Evolutionary conservation across 1,140 invertebrate species (phyloP).

Genomic region (Brachionus plicatilis): DNA sequence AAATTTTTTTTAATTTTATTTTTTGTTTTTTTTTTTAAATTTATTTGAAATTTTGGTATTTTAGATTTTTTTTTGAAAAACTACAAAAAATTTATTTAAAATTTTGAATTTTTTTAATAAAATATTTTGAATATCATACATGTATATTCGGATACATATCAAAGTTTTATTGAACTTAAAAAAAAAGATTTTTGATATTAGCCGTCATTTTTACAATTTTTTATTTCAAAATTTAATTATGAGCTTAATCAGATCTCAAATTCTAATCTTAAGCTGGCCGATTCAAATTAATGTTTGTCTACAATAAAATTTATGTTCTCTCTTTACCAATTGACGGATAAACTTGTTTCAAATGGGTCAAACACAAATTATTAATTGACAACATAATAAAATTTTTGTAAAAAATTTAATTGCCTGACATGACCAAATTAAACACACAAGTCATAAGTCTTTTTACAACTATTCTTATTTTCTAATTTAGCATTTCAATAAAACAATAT

Average conservation of each 20-base stretch:
- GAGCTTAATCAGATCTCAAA: background rate
- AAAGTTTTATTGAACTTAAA: no score
- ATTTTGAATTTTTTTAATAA: no score
- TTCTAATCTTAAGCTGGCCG: background rate
- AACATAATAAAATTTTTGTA: background rate
- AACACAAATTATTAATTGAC: background rate
- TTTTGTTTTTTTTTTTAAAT: no score
- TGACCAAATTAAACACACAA: background rate
- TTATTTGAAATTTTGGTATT: no score
- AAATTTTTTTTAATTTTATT: no score
- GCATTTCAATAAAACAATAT: background rate
- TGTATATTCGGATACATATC: no score
- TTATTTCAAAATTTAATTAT: background rate
- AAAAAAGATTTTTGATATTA: no score
- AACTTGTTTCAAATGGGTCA: background rate
- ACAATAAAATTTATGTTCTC: background rate
- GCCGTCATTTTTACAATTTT: no score
- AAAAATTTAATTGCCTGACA: background rate
- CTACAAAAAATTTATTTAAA: no score
- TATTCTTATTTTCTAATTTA: background rate
- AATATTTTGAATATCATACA: no score
- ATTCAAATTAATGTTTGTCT: background rate
- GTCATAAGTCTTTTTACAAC: background rate
- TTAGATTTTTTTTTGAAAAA: no score
- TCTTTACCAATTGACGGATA: background rate